Percentiles rank a stretch among this genome's conserved stretches.
phyloP scores from a whole-genome alignment of 2,797 vertebrate species.

The Lepidocolaptes lacrymiger region DNA sequence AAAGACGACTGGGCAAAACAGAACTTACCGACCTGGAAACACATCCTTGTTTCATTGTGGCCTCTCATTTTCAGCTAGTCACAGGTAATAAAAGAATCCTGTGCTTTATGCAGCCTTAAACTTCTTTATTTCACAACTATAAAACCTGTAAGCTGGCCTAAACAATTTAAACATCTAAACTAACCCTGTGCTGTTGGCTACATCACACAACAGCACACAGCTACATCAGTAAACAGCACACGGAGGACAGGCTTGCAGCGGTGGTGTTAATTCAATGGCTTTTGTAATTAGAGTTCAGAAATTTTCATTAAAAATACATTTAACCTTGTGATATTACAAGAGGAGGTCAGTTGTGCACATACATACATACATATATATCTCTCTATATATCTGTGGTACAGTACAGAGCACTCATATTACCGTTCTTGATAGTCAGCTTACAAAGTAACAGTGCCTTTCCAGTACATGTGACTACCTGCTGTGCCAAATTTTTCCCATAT shows the following conservation, averaged over 20 bases:
- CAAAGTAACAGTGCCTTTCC: background rate
- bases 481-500: background rate
- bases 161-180: background rate
- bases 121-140: background rate
- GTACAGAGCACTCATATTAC: background rate
- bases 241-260: background rate
- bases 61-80: background rate
- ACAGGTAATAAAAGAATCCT: background rate
- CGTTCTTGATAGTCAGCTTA: background rate
- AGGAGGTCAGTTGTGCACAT: background rate
- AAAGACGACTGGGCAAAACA: background rate
- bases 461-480: background rate
- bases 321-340: background rate
- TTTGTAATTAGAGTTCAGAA: background rate
- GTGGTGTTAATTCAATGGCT: background rate
- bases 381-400: accelerated
- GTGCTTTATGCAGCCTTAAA: background rate
- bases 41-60: background rate
- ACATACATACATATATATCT: accelerated
- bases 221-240: background rate
- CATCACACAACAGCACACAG: too few species aligned
- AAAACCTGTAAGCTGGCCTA: background rate
- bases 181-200: background rate
- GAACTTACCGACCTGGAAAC: background rate
- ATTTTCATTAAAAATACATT: background rate